Evolutionary conservation across 2,797 vertebrate genomes (phyloP).

Genomic region (Petrocephalus schoutedeni): DNA sequence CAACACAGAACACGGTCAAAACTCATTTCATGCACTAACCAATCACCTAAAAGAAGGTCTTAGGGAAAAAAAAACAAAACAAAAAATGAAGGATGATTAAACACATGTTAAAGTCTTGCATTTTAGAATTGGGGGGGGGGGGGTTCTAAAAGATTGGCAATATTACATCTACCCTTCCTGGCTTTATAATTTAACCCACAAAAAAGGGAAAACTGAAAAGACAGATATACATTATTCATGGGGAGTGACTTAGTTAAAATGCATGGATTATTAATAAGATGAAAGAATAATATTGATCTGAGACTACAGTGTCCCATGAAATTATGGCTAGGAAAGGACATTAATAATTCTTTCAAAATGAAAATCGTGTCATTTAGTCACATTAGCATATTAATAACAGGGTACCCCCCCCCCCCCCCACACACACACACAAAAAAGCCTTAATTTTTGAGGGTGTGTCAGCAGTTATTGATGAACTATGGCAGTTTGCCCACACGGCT

Average conservation of each 20-base stretch:
- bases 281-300: conserved; percentile 35
- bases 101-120: background rate
- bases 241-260: conserved; percentile 27
- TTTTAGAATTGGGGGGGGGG: background rate
- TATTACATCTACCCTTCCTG: background rate
- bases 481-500: background rate
- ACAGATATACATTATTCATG: conserved; percentile 28
- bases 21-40: background rate
- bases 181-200: conserved; percentile 30
- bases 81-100: background rate
- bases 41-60: background rate
- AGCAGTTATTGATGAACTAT: conserved; percentile 10
- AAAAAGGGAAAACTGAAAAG: conserved; percentile 26
- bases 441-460: conserved; percentile 9
- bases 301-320: conserved; percentile 21
- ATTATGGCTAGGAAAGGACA: conserved; percentile 8
- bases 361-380: conserved; percentile 20
- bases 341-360: conserved; percentile 26
- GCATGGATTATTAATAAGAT: conserved; percentile 34
- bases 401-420: background rate
- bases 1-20: background rate
- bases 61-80: background rate
- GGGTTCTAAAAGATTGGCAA: background rate
- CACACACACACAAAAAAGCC: background rate
- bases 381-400: conserved; percentile 22